phyloP scores from a whole-genome alignment of 2,888 invertebrate genomes.

The Clostera curtula region DNA sequence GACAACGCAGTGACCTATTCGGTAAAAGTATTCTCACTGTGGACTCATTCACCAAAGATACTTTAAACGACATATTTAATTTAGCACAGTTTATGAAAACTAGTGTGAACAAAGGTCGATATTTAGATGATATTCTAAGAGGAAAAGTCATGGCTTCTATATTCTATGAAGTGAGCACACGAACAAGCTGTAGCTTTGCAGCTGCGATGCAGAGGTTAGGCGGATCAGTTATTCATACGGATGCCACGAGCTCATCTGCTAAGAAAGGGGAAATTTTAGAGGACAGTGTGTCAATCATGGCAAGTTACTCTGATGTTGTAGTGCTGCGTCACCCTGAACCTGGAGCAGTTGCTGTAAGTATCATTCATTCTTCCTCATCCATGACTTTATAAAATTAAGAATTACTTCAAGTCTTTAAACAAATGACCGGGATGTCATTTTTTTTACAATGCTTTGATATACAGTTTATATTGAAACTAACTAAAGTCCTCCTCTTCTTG shows the following conservation, averaged over 20 bases:
- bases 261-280: constrained; percentile 98
- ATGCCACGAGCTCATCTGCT: constrained; percentile 92
- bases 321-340: constrained; percentile 95
- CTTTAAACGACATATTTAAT: constrained; percentile 94
- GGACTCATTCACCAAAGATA: constrained; percentile 90
- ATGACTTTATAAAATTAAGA: no score
- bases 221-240: constrained; percentile 92
- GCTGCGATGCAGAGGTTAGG: constrained; percentile 98
- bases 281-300: constrained; percentile 89
- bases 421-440: no score
- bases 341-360: constrained; percentile 89
- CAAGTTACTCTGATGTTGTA: constrained; percentile 94
- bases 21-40: constrained; percentile 91
- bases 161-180: constrained; percentile 98
- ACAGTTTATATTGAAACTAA: no score
- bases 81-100: constrained; percentile 91
- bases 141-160: constrained; percentile 97
- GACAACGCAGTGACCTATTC: constrained; percentile 61
- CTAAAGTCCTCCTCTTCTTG: no score
- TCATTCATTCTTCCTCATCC: no score
- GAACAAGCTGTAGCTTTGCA: constrained; percentile 96
- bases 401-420: no score
- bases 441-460: no score
- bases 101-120: constrained; percentile 87
- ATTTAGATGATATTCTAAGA: constrained; percentile 88